Base-by-base conservation (phyloP, 2,113 vertebrate species). In the Amphiprion percula region DNA sequence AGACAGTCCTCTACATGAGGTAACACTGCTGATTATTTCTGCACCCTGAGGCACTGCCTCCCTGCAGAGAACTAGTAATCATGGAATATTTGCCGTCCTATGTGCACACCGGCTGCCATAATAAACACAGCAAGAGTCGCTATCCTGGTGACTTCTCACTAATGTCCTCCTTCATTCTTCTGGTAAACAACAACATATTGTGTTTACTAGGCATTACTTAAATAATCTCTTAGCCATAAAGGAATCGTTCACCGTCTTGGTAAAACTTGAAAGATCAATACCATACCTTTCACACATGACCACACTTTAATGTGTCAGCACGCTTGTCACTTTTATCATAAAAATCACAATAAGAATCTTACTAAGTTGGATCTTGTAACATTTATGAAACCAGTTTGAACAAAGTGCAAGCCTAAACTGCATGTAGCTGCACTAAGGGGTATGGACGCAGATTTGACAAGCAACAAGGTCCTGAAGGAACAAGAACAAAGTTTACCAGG, bases 61-160 rank as follows among this genome's bases (percentile, higher is more conserved):
- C 78, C 82, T 56, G 85, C 69, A 56, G 84, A 76, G 84, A 70
- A 66, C 68, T 72, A 66, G 67, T 78, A 79, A 85, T 88, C 74
- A 79, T 61, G 56, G 68, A 52, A 74, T 56, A 84, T 89, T 58
- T 88, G 46, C 82, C 74, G 19, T 53, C 68, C 60, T 54, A 61
- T 9, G 4, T 58, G 54, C 79, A 65, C 73, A 75, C 12, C 5
- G n/a, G 63, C 69, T 73, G 76, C 46, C 11, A 17, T 77, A 55
- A 79, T 61, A 64, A 54, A 49, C 61, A 50, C 65, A 73, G 63
- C 78, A 52, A 70, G 67, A 16, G 3, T 3, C 5, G 33, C 60
- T 81, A 62, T 62, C 79, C 72, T 37, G 60, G 2, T 70, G 56
- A 56, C 60, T 28, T 60, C 53, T 60, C 39, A 49, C 63, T 54